phyloP scores from a whole-genome alignment of 2,113 vertebrate genomes.

The Ophthalmolycus amberensis region DNA sequence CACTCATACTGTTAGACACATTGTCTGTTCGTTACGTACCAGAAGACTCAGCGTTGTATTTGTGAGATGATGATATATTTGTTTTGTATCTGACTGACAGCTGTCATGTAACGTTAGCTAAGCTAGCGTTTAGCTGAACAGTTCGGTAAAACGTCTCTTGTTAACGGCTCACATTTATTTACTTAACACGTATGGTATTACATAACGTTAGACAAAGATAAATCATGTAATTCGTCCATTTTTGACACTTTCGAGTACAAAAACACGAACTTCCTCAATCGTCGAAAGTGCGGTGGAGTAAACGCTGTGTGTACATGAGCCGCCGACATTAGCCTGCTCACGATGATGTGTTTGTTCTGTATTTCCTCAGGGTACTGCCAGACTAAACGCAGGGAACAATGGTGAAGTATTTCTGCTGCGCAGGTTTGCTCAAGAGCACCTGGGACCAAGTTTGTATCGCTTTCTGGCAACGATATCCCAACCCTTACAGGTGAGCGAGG shows the following conservation, averaged over 20 bases:
- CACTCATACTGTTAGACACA: too few species aligned
- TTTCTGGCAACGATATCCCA: constrained; percentile 96
- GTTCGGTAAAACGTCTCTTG: not conserved
- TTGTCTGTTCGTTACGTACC: too few species aligned
- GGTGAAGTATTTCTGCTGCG: constrained; percentile 93
- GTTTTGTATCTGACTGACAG: not conserved
- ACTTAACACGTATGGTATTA: too few species aligned
- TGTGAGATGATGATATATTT: not conserved
- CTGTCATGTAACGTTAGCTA: not conserved
- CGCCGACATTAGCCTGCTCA: too few species aligned
- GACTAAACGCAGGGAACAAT: constrained; percentile 82
- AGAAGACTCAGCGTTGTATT: not conserved
- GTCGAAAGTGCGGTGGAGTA: not conserved
- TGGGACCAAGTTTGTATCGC: constrained; percentile 98
- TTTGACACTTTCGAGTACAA: not conserved
- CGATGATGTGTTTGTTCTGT: constrained; percentile 12
- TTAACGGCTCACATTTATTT: too few species aligned
- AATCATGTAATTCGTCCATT: not conserved
- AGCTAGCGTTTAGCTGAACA: not conserved
- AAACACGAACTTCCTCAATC: not conserved
- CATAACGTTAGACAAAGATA: too few species aligned
- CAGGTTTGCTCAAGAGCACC: constrained; percentile 89
- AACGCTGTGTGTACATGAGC: not conserved
- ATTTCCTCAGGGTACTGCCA: constrained; percentile 42
- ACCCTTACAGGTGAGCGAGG: constrained; percentile 90